Percentiles rank a stretch among this genome's conserved stretches.
These are phyloP conservation scores for Chaenocephalus aceratus DNA, from an alignment of 2,113 vertebrate species.

Conservation along the genomic window DNA sequence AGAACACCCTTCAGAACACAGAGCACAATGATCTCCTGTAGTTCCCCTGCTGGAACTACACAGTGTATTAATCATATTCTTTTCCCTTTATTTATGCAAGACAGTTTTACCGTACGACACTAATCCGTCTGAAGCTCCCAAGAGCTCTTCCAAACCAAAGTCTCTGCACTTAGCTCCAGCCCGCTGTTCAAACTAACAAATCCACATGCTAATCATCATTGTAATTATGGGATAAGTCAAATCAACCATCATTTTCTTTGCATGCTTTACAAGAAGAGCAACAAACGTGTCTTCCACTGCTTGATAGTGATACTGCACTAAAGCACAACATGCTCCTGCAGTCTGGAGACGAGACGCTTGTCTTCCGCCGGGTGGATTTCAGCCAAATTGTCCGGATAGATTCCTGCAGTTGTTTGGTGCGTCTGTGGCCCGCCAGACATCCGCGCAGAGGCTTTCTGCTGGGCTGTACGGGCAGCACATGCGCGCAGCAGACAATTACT, in stretches of 20 bases:
- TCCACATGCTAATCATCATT: conserved; percentile 29
- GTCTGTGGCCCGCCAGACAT: conserved; percentile 31
- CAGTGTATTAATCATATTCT: conserved; percentile 25
- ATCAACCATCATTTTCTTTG: conserved; percentile 64
- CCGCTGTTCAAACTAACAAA: conserved; percentile 49
- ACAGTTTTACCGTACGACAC: conserved; percentile 33
- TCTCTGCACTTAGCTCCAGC: conserved; percentile 41
- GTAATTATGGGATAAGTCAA: conserved; percentile 57
- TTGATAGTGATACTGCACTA: conserved; percentile 22
- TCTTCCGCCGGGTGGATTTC: conserved; percentile 52
- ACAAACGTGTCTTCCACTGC: conserved; percentile 20
- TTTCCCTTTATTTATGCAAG: conserved; percentile 35
- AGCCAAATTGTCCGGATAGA: conserved; percentile 39
- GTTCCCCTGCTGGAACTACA: conserved; percentile 1
- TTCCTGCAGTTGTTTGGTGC: conserved; percentile 49
- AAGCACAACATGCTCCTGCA: conserved; percentile 29
- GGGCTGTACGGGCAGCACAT: conserved; percentile 37
- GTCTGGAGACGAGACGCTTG: conserved; percentile 41
- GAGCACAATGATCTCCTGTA: background rate
- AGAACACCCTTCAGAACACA: conserved; percentile 3
- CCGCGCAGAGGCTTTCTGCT: conserved; percentile 24
- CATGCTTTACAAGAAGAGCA: conserved; percentile 39
- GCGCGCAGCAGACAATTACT: conserved; percentile 39
- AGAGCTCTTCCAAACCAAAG: conserved; percentile 56
- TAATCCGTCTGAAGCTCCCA: conserved; percentile 39